Evolutionary conservation across 2,113 vertebrate genomes (phyloP).

Genomic region (Ardeotis arabs): DNA sequence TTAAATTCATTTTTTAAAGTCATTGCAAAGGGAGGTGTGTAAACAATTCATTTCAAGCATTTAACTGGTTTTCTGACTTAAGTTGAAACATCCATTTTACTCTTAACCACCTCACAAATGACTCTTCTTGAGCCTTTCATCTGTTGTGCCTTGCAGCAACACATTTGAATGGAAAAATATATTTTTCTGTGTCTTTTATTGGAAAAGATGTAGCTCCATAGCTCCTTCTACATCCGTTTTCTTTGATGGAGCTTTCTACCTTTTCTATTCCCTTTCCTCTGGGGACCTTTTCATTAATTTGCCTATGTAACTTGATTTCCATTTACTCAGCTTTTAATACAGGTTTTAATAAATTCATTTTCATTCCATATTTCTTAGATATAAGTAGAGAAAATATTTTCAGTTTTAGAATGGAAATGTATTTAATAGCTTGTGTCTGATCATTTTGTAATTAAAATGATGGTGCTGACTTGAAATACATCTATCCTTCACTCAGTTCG

Average conservation of each 20-base stretch:
- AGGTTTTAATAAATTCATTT: not conserved
- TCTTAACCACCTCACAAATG: not conserved
- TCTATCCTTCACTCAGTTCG: not conserved
- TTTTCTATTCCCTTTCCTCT: not conserved
- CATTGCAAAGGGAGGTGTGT: not conserved
- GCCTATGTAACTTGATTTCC: not conserved
- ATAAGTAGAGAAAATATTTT: not conserved
- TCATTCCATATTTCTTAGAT: not conserved
- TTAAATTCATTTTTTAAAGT: not conserved
- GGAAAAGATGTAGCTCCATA: not conserved
- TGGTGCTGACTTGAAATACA: not conserved
- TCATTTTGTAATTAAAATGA: not conserved
- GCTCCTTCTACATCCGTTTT: not conserved
- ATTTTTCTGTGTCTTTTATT: not conserved
- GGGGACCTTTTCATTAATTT: not conserved
- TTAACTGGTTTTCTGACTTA: not conserved
- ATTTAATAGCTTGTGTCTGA: not conserved
- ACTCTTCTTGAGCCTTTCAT: constrained; percentile 14
- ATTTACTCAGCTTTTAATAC: not conserved
- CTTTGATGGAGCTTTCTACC: not conserved
- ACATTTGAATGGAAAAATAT: not conserved
- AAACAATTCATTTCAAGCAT: constrained; percentile 16
- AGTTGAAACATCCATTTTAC: not conserved
- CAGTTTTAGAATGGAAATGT: not conserved
- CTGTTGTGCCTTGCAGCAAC: not conserved